A percentile compares a stretch with the other conserved stretches of the same genome.
phyloP scores from a whole-genome alignment of 2,797 vertebrate species.

The Fringilla coelebs region DNA sequence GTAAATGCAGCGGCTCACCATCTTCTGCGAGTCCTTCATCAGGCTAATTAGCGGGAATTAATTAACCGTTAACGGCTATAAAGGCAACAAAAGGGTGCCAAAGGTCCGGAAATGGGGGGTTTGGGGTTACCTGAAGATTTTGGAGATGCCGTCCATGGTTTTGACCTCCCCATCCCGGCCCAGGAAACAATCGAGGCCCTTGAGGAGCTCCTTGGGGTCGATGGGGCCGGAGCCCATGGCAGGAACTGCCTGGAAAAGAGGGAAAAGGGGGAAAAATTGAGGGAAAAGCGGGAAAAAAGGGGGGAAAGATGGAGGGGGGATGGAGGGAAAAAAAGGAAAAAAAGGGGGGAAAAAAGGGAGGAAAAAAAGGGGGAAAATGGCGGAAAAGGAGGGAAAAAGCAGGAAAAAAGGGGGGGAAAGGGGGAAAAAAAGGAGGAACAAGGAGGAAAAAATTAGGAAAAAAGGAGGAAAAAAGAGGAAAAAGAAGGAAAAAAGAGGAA shows the following conservation, averaged over 20 bases:
- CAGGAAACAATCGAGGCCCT: constrained; percentile 89
- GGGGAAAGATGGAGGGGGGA: no score
- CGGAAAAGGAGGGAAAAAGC: accelerated
- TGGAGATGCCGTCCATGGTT: constrained; percentile 89
- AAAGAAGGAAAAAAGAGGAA: no score
- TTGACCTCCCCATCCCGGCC: constrained; percentile 93
- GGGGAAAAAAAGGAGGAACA: no score
- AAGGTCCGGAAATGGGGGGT: accelerated
- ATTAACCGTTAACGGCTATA: accelerated
- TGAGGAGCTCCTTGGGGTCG: constrained; percentile 92
- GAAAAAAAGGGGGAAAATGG: no score
- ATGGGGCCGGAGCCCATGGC: constrained; percentile 91
- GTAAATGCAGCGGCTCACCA: constrained; percentile 96
- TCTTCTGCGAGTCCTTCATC: constrained; percentile 94
- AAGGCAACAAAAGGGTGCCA: accelerated
- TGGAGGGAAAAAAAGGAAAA: no score
- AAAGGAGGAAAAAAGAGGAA: accelerated
- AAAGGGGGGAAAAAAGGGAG: no score
- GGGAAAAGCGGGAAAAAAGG: no score
- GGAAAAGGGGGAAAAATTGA: accelerated
- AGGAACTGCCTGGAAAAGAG: background rate
- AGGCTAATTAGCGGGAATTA: constrained; percentile 43
- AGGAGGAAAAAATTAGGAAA: no score
- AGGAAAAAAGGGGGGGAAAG: no score
- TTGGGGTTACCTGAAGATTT: constrained; percentile 86